Conservation (phyloP, 2,888 invertebrate species). For the Hartigia nigra region DNA sequence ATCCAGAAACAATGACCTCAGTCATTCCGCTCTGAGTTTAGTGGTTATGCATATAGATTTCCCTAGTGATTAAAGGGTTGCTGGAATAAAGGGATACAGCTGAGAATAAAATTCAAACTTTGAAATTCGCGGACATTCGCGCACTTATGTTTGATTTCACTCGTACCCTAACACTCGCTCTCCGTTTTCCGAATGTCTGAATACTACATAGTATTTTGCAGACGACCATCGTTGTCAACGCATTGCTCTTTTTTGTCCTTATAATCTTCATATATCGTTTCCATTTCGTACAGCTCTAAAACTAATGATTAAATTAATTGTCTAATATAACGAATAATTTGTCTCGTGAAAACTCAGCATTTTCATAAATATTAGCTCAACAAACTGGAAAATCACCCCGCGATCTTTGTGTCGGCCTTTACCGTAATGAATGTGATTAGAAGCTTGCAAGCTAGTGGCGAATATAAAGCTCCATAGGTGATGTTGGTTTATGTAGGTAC, state of each 20-base stretch:
- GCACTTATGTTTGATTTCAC: not conserved
- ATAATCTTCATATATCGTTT: not conserved
- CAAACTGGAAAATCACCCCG: not conserved
- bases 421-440: slow-evolving; percentile 46
- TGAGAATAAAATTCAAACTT: slow-evolving; percentile 5
- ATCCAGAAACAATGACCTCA: slow-evolving; percentile 13
- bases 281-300: not conserved
- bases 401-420: slow-evolving; percentile 43
- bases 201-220: not conserved
- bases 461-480: not conserved
- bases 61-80: slow-evolving; percentile 21
- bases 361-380: not conserved
- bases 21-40: slow-evolving; percentile 9
- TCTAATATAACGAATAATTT: not conserved
- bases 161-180: not conserved
- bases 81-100: slow-evolving; percentile 8
- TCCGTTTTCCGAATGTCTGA: not conserved
- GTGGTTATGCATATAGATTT: slow-evolving; percentile 25
- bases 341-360: not conserved
- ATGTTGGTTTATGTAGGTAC: not conserved
- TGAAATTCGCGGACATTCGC: not conserved
- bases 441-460: not conserved
- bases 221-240: not conserved
- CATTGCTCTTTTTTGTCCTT: not conserved
- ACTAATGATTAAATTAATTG: not conserved